Percentiles rank a stretch among this genome's conserved stretches.
These are phyloP conservation scores for Criorhina ranunculi DNA, from an alignment of 2,888 invertebrate genomes.

Conservation along the genomic window DNA sequence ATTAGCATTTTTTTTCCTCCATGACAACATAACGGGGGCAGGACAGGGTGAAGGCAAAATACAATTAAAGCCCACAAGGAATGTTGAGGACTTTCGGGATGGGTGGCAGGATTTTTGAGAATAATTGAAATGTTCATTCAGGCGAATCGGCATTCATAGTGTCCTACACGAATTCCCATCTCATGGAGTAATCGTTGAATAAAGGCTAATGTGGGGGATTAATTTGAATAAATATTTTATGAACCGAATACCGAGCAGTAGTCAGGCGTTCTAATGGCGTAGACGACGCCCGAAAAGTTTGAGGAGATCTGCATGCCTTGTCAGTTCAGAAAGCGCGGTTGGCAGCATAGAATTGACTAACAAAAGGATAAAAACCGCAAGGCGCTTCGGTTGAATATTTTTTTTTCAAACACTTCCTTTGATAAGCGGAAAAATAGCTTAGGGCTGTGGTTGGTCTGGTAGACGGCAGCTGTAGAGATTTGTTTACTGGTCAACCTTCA, in stretches of 20 bases:
- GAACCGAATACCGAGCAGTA: slow-evolving; percentile 13
- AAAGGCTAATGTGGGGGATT: slow-evolving; percentile 34
- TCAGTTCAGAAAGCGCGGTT: neutral
- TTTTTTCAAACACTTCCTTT: neutral
- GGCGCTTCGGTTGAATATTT: slow-evolving; percentile 1
- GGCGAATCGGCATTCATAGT: slow-evolving; percentile 16
- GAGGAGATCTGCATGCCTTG: slow-evolving; percentile 9
- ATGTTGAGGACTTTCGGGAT: neutral
- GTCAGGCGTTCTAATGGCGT: slow-evolving; percentile 12
- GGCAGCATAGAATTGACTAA: slow-evolving; percentile 1
- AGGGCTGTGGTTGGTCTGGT: neutral
- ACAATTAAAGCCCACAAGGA: slow-evolving; percentile 3
- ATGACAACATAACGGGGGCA: neutral
- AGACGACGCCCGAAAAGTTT: slow-evolving; percentile 1
- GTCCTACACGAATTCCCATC: neutral
- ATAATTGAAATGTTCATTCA: slow-evolving; percentile 53
- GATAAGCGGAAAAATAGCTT: slow-evolving; percentile 8
- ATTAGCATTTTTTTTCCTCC: slow-evolving; percentile 29
- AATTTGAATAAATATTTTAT: slow-evolving; percentile 44
- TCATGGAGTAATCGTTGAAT: neutral
- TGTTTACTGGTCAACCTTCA: slow-evolving; percentile 1
- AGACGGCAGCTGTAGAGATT: neutral
- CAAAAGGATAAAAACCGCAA: slow-evolving; percentile 14
- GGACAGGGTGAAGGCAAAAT: neutral
- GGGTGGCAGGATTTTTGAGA: slow-evolving; percentile 31